Percentiles rank a stretch among this genome's conserved stretches.
These are phyloP conservation scores for Lontra canadensis DNA, from an alignment of 2,113 vertebrate genomes.

Conservation along the genomic window DNA sequence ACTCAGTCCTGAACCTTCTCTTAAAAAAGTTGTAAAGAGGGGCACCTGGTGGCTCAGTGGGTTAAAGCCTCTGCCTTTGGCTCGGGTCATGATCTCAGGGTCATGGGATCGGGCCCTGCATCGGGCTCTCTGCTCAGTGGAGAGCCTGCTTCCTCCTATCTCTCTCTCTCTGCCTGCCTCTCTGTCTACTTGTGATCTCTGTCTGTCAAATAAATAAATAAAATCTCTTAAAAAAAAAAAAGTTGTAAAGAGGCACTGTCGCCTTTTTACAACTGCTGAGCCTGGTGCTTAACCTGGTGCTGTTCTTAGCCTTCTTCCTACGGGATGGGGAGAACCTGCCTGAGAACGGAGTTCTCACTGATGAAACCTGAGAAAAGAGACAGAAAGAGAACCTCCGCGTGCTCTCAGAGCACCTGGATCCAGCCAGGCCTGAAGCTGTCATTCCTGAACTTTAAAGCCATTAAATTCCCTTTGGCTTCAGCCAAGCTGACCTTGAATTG, in stretches of 20 bases:
- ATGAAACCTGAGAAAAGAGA: background rate
- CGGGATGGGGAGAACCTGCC: accelerated
- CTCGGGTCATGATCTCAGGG: too few relatives aligned
- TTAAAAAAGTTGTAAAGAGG: accelerated
- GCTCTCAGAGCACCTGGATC: background rate
- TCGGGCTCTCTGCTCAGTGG: too few relatives aligned
- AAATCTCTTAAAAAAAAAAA: too few relatives aligned
- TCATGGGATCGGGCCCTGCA: too few relatives aligned
- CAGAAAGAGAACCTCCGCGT: background rate
- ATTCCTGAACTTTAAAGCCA: background rate
- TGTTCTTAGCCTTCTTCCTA: accelerated
- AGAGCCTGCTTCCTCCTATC: too few relatives aligned
- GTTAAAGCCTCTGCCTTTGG: too few relatives aligned
- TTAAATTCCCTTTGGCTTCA: background rate
- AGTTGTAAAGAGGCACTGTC: background rate
- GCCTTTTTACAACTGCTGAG: accelerated
- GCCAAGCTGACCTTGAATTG: background rate
- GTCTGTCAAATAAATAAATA: too few relatives aligned
- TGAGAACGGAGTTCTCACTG: background rate
- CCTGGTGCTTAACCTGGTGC: accelerated
- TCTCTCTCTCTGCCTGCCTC: too few relatives aligned
- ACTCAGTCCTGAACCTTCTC: background rate
- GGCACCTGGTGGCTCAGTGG: too few relatives aligned
- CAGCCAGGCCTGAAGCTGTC: background rate
- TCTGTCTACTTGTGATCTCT: too few relatives aligned